Conservation (phyloP, 2,888 invertebrate genomes). For the Diarsia brunnea region DNA sequence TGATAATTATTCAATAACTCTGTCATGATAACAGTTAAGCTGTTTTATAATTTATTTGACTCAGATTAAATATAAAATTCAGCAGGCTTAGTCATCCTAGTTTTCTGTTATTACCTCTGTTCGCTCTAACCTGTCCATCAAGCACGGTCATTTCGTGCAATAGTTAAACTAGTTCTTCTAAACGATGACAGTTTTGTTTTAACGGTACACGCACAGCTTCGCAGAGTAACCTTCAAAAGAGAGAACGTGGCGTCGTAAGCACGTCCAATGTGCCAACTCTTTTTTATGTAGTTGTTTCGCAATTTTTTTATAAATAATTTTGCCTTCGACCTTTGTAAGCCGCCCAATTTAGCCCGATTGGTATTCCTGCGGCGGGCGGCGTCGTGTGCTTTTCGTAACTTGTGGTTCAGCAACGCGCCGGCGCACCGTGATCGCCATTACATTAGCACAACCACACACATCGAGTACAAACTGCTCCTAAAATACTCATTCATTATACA, state of each 20-base stretch:
- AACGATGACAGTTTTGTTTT: conserved; percentile 85
- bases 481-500: conserved; percentile 69
- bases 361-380: conserved; percentile 86
- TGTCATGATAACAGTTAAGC: not conserved
- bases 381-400: conserved; percentile 87
- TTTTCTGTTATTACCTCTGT: conserved; percentile 16
- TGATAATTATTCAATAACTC: conserved; percentile 25
- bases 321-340: conserved; percentile 89
- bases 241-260: conserved; percentile 87
- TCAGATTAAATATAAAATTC: conserved; percentile 1
- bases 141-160: conserved; percentile 68
- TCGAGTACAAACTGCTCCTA: conserved; percentile 72
- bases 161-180: conserved; percentile 80
- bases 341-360: conserved; percentile 88
- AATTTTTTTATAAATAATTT: conserved; percentile 88
- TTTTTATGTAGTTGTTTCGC: conserved; percentile 86
- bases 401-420: conserved; percentile 77
- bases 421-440: conserved; percentile 82
- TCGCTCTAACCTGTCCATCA: conserved; percentile 11
- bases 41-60: not conserved
- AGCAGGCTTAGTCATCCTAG: not conserved
- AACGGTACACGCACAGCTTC: conserved; percentile 85
- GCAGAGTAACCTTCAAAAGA: conserved; percentile 87
- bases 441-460: conserved; percentile 69
- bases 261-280: conserved; percentile 90